Percentiles rank a stretch among this genome's conserved stretches.
Evolutionary conservation across 2,797 vertebrate species (phyloP).

Genomic region (Ceryle rudis): DNA sequence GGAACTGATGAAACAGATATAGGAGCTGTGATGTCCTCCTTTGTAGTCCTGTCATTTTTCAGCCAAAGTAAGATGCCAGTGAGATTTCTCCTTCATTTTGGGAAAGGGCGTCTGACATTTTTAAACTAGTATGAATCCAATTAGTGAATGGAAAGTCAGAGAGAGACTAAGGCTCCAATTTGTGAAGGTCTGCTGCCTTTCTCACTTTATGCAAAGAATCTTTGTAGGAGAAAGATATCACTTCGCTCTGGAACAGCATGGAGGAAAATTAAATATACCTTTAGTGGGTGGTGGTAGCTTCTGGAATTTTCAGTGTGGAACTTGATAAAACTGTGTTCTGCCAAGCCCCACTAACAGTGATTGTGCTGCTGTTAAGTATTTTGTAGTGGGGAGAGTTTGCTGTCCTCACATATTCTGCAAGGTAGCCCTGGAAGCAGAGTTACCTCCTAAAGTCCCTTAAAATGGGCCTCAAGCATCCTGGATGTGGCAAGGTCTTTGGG

Average conservation of each 20-base stretch:
- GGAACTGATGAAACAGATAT: not conserved
- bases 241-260: not conserved
- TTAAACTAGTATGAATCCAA: not conserved
- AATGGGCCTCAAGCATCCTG: not conserved
- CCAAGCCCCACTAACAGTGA: not conserved
- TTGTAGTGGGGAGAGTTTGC: not conserved
- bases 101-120: not conserved
- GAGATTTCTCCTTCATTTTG: not conserved
- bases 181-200: conserved; percentile 12
- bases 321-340: not conserved
- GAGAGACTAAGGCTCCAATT: not conserved
- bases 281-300: not conserved
- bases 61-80: not conserved
- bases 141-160: not conserved
- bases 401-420: not conserved
- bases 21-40: not conserved
- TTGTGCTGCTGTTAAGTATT: not conserved
- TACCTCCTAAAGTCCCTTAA: not conserved
- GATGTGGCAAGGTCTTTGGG: not conserved
- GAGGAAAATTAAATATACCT: conserved; percentile 39
- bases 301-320: not conserved
- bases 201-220: not conserved
- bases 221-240: not conserved
- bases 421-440: not conserved
- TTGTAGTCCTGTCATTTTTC: not conserved